These are phyloP conservation scores for Tachina fera DNA, from an alignment of 2,888 invertebrate species.

Conservation along the genomic window DNA sequence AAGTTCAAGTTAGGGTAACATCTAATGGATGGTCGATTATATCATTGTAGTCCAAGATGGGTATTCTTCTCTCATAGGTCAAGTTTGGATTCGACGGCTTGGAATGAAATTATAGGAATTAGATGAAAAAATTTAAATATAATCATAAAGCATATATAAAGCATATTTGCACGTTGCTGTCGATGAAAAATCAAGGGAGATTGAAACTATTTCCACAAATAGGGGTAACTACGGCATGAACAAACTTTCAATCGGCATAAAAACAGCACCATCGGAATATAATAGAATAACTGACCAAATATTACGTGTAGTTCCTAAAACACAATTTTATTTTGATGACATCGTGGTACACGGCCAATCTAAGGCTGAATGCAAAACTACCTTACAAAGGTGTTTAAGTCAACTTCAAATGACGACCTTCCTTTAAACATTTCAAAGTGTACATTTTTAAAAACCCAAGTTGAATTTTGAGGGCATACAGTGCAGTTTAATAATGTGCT, in stretches of 20 bases:
- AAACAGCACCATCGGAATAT: neutral
- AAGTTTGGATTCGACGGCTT: constrained; percentile 36
- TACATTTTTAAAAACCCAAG: constrained; percentile 46
- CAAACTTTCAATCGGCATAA: neutral
- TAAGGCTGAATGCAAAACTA: constrained; percentile 2
- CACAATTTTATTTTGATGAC: constrained; percentile 45
- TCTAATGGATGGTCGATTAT: constrained; percentile 18
- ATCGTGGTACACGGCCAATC: constrained; percentile 11
- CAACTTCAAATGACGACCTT: constrained; percentile 48
- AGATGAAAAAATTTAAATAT: neutral
- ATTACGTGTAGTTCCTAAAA: neutral
- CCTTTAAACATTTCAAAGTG: constrained; percentile 56
- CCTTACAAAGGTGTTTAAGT: constrained; percentile 6
- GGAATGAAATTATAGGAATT: constrained; percentile 35
- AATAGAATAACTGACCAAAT: neutral
- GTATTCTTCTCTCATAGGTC: constrained; percentile 40
- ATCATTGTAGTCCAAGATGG: constrained; percentile 36
- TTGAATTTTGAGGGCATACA: constrained; percentile 53
- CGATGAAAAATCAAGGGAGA: constrained; percentile 5
- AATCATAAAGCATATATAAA: neutral
- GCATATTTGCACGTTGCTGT: constrained; percentile 51
- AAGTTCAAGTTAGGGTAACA: constrained; percentile 11
- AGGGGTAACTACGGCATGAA: constrained; percentile 7
- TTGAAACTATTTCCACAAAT: constrained; percentile 45
- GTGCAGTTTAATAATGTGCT: constrained; percentile 43